These are phyloP conservation scores for Cyclopterus lumpus DNA, from an alignment of 2,797 vertebrate species.

Conservation along the genomic window DNA sequence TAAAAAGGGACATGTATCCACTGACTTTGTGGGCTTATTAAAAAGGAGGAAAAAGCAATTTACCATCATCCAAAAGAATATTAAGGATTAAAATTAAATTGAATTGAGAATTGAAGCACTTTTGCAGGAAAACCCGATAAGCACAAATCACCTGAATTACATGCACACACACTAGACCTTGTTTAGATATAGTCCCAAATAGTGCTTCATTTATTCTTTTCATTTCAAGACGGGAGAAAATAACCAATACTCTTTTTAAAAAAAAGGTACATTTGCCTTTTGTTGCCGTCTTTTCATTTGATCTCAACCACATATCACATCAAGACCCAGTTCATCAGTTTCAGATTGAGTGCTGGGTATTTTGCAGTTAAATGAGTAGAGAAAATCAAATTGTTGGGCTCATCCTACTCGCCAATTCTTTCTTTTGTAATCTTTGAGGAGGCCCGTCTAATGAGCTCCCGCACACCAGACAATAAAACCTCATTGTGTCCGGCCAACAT, in stretches of 20 bases:
- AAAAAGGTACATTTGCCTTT: conserved; percentile 29
- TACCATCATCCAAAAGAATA: neutral
- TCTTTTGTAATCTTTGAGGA: conserved; percentile 78
- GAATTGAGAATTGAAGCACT: conserved; percentile 29
- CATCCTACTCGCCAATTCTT: conserved; percentile 48
- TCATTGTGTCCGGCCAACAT: conserved; percentile 59
- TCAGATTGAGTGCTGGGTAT: conserved; percentile 39
- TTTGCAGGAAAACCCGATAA: conserved; percentile 36
- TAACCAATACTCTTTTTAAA: conserved; percentile 16
- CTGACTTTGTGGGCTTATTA: neutral
- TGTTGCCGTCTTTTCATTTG: conserved; percentile 18
- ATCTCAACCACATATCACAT: conserved; percentile 33
- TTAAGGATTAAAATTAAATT: neutral
- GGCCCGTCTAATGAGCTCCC: conserved; percentile 86
- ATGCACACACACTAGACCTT: conserved; percentile 1
- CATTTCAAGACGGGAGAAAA: conserved; percentile 30
- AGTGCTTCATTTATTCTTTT: conserved; percentile 37
- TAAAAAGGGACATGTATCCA: neutral
- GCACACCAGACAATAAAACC: conserved; percentile 76
- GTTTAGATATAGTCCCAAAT: conserved; percentile 29
- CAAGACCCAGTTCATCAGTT: conserved; percentile 47
- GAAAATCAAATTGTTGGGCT: conserved; percentile 55
- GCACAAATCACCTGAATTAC: conserved; percentile 14
- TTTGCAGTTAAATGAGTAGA: conserved; percentile 35
- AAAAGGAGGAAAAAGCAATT: neutral